Conservation (phyloP, 2,888 invertebrate genomes). For the Orchesellides sinensis region DNA sequence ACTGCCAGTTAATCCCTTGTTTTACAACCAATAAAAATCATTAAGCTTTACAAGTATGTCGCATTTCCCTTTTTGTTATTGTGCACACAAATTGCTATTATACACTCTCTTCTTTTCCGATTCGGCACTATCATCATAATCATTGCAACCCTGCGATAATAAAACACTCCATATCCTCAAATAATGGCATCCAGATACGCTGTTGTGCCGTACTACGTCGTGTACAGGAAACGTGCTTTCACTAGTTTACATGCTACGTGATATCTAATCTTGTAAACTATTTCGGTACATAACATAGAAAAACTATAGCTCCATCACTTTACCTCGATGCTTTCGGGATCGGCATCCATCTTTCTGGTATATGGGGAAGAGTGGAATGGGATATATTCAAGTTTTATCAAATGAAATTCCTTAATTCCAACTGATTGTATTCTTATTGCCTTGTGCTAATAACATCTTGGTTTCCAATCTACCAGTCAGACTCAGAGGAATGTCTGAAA, state of each 20-base stretch:
- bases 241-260: not conserved
- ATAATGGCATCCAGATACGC: too few species aligned
- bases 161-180: too few species aligned
- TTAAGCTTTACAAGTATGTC: slow-evolving; percentile 19
- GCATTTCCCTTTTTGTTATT: not conserved
- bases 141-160: too few species aligned
- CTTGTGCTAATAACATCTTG: slow-evolving; percentile 35
- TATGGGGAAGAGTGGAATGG: not conserved
- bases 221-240: slow-evolving; percentile 40
- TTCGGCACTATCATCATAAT: too few species aligned
- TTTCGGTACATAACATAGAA: not conserved
- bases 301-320: slow-evolving; percentile 3
- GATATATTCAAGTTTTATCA: slow-evolving; percentile 4
- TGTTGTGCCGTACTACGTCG: not conserved
- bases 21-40: slow-evolving; percentile 51
- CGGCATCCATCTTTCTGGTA: slow-evolving; percentile 29
- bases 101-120: not conserved
- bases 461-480: not conserved
- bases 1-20: slow-evolving; percentile 47
- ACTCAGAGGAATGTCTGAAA: too few species aligned
- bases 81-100: not conserved
- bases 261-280: slow-evolving; percentile 31
- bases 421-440: slow-evolving; percentile 27
- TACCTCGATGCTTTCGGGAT: slow-evolving; percentile 52
- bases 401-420: slow-evolving; percentile 26